Evolutionary conservation across 2,113 vertebrate species (phyloP), one percentile per base, ranked within the genome.

Genomic region (Psettodes erumei): DNA sequence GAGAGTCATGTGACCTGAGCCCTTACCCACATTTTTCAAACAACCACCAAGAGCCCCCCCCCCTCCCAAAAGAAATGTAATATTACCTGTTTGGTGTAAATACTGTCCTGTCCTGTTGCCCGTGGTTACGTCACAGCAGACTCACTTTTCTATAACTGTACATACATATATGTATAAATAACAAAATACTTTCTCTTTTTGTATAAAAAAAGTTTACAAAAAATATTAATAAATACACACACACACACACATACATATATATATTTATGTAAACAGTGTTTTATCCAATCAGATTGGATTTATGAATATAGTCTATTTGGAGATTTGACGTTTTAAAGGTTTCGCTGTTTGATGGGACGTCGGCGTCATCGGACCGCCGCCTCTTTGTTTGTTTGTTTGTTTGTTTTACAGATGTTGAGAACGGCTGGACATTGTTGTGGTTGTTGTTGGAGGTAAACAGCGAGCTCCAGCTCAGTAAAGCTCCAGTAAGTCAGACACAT

Each of bases 71-170:
- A 8, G 30, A 58, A n/a, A 66, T 83, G 43, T 78, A 68, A 81
- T 73, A 76, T 81, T 81, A 82, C 69, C 43, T 77, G 61, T 89
- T 72, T 69, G 71, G 68, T 93, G 91, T 93, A 89, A 91, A 92
- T 89, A 90, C 27, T 65, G 71, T 84, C 69, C 67, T 75, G 86
- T 91, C 76, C 54, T 65, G 62, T 83, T 78, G 88, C 77, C 48
- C 82, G 73, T 18, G 18, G 73, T 79, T 74, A 59, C 45, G 59
- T 88, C 81, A 82, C 81, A 81, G 64, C 67, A 80, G 65, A 77
- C 58, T 65, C 71, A 77, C 75, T 91, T 89, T 91, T 88, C 86
- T 90, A 90, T 59, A 76, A 27, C 78, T 89, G 86, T 91, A 89
- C 50, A 90, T 90, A 89, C 71, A 25, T 65, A 61, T 1, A 64